These are phyloP conservation scores for Puntigrus tetrazona DNA, from an alignment of 2,113 vertebrate species.

Conservation along the genomic window DNA sequence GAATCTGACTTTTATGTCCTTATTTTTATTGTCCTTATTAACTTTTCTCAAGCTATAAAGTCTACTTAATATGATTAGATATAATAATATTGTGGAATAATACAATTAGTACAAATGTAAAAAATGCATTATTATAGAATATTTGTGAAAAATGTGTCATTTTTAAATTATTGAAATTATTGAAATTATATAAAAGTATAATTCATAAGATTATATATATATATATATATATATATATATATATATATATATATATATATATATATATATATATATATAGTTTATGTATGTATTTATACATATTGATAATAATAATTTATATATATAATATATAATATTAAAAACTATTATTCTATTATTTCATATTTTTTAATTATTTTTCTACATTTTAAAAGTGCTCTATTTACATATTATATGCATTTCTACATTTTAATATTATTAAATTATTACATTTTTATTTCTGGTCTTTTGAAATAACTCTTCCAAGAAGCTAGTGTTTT, in stretches of 20 bases:
- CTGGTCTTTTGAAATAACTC: not conserved
- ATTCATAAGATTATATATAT: too few species aligned
- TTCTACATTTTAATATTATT: not conserved
- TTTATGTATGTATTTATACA: too few species aligned
- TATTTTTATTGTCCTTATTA: not conserved
- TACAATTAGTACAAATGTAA: not conserved
- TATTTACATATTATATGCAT: not conserved
- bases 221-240: too few species aligned
- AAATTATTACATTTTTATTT: constrained; percentile 16
- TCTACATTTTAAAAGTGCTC: not conserved
- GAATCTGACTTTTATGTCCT: not conserved
- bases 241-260: too few species aligned
- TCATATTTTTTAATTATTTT: not conserved
- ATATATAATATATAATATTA: too few species aligned
- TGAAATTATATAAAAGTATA: too few species aligned
- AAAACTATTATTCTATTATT: not conserved
- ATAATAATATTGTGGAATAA: not conserved
- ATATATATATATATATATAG: too few species aligned
- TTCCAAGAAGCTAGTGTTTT: constrained; percentile 18
- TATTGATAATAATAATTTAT: too few species aligned
- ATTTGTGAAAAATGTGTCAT: too few species aligned
- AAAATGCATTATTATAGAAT: too few species aligned
- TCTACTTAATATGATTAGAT: not conserved
- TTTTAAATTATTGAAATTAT: too few species aligned
- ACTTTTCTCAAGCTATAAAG: not conserved